These are phyloP conservation scores for Terebella lapidaria DNA, from an alignment of 2,888 invertebrate genomes.

Conservation along the genomic window DNA sequence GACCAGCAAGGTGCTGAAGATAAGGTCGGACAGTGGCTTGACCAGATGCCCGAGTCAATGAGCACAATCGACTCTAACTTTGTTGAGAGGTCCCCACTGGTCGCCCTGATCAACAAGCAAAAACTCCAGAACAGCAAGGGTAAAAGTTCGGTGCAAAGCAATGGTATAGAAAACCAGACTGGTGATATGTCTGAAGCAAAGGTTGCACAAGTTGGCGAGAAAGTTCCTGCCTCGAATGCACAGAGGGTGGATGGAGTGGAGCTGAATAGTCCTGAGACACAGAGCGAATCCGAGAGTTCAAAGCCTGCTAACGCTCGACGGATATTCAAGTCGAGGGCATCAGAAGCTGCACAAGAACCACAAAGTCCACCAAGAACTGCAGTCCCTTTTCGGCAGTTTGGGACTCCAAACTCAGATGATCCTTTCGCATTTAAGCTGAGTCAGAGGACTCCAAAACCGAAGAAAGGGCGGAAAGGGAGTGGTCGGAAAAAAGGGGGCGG, in stretches of 20 bases:
- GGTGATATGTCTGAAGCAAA: no score
- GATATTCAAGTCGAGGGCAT: not conserved
- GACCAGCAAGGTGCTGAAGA: not conserved
- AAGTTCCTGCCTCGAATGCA: no score
- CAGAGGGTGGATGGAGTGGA: not conserved
- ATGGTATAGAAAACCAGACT: no score
- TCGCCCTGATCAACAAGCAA: not conserved
- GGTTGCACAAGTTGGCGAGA: no score
- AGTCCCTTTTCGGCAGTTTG: not conserved
- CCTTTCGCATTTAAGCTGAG: slow-evolving; percentile 38
- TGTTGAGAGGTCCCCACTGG: not conserved
- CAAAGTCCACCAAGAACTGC: not conserved
- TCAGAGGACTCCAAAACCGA: slow-evolving; percentile 27
- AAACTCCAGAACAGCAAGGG: not conserved
- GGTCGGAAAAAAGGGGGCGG: not conserved
- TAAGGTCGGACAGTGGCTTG: slow-evolving; percentile 5
- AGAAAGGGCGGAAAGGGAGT: not conserved
- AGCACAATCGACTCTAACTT: slow-evolving; percentile 1
- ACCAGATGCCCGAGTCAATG: slow-evolving; percentile 1
- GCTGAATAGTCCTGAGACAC: not conserved
- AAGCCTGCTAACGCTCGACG: not conserved
- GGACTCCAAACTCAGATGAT: slow-evolving; percentile 21
- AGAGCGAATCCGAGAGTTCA: not conserved
- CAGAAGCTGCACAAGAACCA: not conserved
- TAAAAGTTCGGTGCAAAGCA: not conserved